Base-by-base conservation (phyloP, 1,140 invertebrate genomes). In the Drosophila saltans region DNA sequence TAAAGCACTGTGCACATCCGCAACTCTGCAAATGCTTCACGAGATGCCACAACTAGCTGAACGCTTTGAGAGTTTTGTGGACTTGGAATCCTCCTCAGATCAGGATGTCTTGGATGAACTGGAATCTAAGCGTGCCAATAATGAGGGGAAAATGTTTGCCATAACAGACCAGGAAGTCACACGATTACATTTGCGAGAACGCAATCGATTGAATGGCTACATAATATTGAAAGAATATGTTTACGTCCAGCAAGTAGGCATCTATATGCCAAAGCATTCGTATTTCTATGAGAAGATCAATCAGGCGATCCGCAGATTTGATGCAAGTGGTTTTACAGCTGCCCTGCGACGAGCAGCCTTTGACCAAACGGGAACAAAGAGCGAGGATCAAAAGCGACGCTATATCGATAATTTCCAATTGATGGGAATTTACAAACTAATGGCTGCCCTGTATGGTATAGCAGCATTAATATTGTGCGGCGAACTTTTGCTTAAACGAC, bases 201-300 rank as follows among this genome's bases (percentile, higher is more conserved):
- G 26, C 1, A 43, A 67, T 6, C 58, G 56, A 0, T 24, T 57
- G 7, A 36, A 61, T 0, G 56, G 16, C 7, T 88, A 68, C 10
- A 65, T 72, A 9, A 70, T 72, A 26, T 26, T 86, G n/a, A 36
- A 48, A 6, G 77, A 89, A 43, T 69, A 72, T 9, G 63, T 88
- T 60, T 80, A 89, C 11, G 36, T 88, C 7, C 84, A 88, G 24
- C 86, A 83, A 26, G 30, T 69, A 7, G 80, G 69, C n/a, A 70
- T 88, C 30, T 88, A 89, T 48, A 80, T 88, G 84, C 84, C 84
- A 6, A 88, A 89, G 48, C 84, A 88, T 16, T 80, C 84, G 8
- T 89, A 75, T 39, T 74, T 88, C 11, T 72, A 63, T 24, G 30
- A 62, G 6, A 68, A 78, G 21, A 59, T 89, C 45, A 66, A 71